Percentiles rank a stretch among this genome's conserved stretches.
Conservation (phyloP, 2,888 invertebrate genomes). For the Drosophila vallismaia region DNA sequence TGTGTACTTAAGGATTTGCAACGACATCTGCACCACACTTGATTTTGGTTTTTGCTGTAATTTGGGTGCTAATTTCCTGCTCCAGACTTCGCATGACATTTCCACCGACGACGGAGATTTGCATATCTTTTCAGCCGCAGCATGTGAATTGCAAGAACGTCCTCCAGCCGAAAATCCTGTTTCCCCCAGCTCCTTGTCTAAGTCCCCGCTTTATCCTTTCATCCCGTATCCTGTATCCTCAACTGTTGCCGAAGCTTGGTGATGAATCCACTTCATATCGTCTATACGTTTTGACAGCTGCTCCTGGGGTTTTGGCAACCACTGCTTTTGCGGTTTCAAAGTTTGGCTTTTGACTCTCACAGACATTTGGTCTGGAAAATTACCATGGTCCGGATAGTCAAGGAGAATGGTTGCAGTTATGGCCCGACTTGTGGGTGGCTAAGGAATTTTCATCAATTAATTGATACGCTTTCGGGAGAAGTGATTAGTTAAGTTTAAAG, state of each 20-base stretch:
- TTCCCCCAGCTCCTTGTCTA: too few species aligned
- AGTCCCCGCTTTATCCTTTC: neutral
- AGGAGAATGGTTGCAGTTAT: neutral
- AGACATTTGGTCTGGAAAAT: conserved; percentile 44
- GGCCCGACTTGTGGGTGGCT: conserved; percentile 19
- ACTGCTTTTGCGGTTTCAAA: conserved; percentile 38
- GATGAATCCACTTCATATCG: conserved; percentile 37
- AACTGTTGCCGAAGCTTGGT: conserved; percentile 27
- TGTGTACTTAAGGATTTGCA: neutral
- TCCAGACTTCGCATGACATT: conserved; percentile 54
- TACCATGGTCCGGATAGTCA: conserved; percentile 14
- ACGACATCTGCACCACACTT: conserved; percentile 2
- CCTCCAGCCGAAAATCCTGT: conserved; percentile 2
- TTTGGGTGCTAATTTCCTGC: conserved; percentile 70
- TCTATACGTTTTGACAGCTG: conserved; percentile 43
- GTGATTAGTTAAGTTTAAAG: conserved; percentile 20
- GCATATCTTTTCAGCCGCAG: conserved; percentile 61
- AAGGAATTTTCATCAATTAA: conserved; percentile 54
- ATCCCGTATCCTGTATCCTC: conserved; percentile 4
- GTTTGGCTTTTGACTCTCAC: conserved; percentile 44
- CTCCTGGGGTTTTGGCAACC: conserved; percentile 8
- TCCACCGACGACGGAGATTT: conserved; percentile 56
- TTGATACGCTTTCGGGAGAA: conserved; percentile 39
- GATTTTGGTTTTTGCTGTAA: conserved; percentile 52
- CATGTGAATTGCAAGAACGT: conserved; percentile 44